Base-by-base conservation (phyloP, 2,113 vertebrate genomes). In the Carlito syrichta region DNA sequence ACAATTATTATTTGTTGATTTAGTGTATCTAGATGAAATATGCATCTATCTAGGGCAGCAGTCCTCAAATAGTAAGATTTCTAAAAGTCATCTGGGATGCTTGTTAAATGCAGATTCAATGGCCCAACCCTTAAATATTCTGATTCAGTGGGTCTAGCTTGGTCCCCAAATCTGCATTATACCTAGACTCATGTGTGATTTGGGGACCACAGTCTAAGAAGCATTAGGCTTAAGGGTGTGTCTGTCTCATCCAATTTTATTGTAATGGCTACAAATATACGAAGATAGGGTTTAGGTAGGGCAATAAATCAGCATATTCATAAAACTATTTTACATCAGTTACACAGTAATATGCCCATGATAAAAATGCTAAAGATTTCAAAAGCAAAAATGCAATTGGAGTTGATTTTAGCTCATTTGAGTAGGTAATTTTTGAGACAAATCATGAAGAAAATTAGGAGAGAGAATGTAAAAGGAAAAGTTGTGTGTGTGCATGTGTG, bases 321-420 rank as follows among this genome's bases (percentile, higher is more conserved):
- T 71, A 58, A 85, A 77, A 62, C 40, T 38, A 66, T 54, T 90
- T 66, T 81, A 73, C 0, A 62, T 68, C 23, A n/a, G 8, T 94
- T 91, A 45, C 6, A 86, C 40, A 85, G 1, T 54, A 87, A 19
- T 58, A 9, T 54, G 5, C 58, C 86, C 79, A 1, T 88, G 25
- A 83, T 56, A 56, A 93, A 90, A 95, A 95, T 78, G n/a, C 62
- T 94, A 16, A 93, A 86, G 56, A 73, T 89, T 95, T 89, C 43
- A 32, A 93, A 88, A 85, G 30, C 32, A 30, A 79, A 95, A 56
- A 1, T 48, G 11, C 38, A 48, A 84, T 86, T 90, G 52, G 11
- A 91, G 20, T 82, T 82, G 16, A 91, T 77, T 94, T 69, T 52
- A 71, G 11, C 88, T 95, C 3, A 56, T 89, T 74, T 89, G 20